Percentiles rank a stretch among this genome's conserved stretches.
Evolutionary conservation across 2,113 vertebrate genomes (phyloP).

Genomic region (Oreochromis niloticus): DNA sequence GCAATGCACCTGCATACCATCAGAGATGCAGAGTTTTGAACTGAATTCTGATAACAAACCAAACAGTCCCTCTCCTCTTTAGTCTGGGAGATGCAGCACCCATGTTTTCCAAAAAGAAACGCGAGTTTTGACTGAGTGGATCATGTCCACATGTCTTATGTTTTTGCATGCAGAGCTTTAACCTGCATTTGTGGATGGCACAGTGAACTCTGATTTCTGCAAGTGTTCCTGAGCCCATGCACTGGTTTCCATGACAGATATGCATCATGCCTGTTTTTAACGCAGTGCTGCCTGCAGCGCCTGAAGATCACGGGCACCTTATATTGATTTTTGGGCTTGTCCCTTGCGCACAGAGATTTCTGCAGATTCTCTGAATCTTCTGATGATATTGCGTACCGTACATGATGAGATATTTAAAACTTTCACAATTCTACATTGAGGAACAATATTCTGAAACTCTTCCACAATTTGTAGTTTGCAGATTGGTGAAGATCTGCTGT

Average conservation of each 20-base stretch:
- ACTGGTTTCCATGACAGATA: neutral
- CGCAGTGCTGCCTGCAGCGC: neutral
- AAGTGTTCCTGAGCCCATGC: accelerated
- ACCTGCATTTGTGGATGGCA: neutral
- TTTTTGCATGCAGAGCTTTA: neutral
- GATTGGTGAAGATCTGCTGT: neutral
- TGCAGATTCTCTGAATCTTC: neutral
- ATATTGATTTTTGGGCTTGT: neutral
- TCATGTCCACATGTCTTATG: accelerated
- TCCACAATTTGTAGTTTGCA: neutral
- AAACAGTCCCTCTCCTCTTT: neutral
- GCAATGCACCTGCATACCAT: neutral
- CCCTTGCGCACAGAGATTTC: neutral
- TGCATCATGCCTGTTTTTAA: neutral
- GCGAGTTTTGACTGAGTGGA: neutral
- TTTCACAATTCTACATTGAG: neutral
- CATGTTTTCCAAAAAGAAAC: neutral
- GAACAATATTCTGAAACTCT: neutral
- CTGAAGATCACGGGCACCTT: neutral
- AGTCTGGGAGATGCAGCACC: neutral
- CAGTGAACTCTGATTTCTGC: neutral
- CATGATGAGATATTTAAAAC: neutral
- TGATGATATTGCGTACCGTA: neutral
- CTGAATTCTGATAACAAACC: too few relatives aligned
- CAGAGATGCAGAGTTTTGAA: neutral